These are phyloP conservation scores for Toxonevra muliebris DNA, from an alignment of 2,888 invertebrate genomes.

Conservation along the genomic window DNA sequence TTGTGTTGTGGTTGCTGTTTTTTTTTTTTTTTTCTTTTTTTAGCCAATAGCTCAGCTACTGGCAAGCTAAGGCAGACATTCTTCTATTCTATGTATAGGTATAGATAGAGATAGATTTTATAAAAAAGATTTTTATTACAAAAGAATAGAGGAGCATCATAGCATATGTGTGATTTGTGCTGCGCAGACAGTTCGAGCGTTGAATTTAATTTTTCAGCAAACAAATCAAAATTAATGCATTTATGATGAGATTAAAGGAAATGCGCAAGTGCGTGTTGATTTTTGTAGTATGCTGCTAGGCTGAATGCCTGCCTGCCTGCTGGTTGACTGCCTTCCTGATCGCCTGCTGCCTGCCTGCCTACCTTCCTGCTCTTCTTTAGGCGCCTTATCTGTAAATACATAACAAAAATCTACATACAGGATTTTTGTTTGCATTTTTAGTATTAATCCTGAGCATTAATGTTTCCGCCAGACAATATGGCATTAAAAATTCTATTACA, in stretches of 20 bases:
- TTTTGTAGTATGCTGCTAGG: too few species aligned
- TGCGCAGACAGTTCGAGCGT: slow-evolving; percentile 23
- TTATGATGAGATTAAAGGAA: slow-evolving; percentile 32
- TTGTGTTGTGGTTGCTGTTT: slow-evolving; percentile 48
- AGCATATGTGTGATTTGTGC: too few species aligned
- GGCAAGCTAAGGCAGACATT: too few species aligned
- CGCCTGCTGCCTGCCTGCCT: too few species aligned
- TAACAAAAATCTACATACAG: not conserved
- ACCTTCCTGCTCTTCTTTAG: too few species aligned
- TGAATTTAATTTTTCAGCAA: slow-evolving; percentile 30
- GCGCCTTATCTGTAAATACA: too few species aligned
- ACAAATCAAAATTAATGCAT: slow-evolving; percentile 35
- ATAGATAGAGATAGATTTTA: too few species aligned
- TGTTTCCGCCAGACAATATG: not conserved
- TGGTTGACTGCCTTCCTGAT: too few species aligned
- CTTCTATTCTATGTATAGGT: too few species aligned
- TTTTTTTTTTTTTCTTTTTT: not conserved
- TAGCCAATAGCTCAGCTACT: slow-evolving; percentile 42
- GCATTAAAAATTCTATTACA: slow-evolving; percentile 26
- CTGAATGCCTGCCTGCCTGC: too few species aligned
- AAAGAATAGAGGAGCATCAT: too few species aligned
- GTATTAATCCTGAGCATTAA: not conserved
- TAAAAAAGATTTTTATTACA: too few species aligned
- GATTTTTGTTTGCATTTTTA: not conserved
- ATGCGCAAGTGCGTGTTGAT: not conserved